phyloP scores from a whole-genome alignment of 2,888 invertebrate species.

The Apamea crenata region DNA sequence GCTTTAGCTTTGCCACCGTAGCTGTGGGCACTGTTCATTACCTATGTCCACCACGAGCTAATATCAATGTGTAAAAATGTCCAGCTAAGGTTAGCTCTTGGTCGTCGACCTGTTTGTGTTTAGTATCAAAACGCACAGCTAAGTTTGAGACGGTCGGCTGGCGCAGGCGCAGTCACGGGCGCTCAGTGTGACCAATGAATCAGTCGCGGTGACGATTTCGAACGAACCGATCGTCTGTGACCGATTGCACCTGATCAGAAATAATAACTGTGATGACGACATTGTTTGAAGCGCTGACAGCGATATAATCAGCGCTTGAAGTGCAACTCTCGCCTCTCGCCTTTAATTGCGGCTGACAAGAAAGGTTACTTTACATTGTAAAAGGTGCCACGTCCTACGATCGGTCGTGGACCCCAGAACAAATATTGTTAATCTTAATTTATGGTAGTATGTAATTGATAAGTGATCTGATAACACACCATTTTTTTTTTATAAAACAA shows the following conservation, averaged over 20 bases:
- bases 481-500: background rate
- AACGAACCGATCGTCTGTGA: constrained; percentile 77
- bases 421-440: constrained; percentile 14
- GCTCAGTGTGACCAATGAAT: constrained; percentile 78
- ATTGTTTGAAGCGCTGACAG: constrained; percentile 62
- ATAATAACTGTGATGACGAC: constrained; percentile 70
- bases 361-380: constrained; percentile 40
- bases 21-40: background rate
- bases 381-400: constrained; percentile 5
- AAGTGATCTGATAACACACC: too few relatives aligned
- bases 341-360: constrained; percentile 53
- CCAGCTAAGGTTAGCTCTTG: constrained; percentile 19
- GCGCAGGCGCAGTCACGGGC: constrained; percentile 52
- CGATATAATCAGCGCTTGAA: constrained; percentile 47
- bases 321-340: constrained; percentile 31
- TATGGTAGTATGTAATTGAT: constrained; percentile 25
- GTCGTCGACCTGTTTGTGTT: constrained; percentile 6
- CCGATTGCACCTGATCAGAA: constrained; percentile 78
- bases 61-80: background rate
- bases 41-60: background rate
- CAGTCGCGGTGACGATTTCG: constrained; percentile 77
- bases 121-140: constrained; percentile 25
- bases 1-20: background rate
- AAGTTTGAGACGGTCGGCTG: constrained; percentile 40
- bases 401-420: constrained; percentile 21